Conservation (phyloP, 2,797 vertebrate species). For the Vultur gryphus region DNA sequence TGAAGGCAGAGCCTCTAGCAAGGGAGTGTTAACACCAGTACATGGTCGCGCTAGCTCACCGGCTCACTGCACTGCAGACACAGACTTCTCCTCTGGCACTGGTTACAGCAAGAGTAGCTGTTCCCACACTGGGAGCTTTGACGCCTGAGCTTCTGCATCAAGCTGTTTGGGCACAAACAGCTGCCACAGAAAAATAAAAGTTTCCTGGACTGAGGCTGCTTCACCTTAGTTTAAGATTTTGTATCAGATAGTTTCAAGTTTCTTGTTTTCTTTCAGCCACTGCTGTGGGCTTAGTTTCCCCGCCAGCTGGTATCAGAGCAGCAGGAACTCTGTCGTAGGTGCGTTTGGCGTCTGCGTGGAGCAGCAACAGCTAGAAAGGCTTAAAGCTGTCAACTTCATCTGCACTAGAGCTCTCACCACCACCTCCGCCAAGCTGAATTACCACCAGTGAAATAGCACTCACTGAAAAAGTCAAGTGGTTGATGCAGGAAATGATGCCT, state of each 20-base stretch:
- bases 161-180: not conserved
- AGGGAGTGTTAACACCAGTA: accelerated
- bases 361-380: not conserved
- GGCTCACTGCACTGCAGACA: not conserved
- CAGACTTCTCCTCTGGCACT: not conserved
- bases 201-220: not conserved
- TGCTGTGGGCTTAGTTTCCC: not conserved
- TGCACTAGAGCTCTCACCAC: accelerated
- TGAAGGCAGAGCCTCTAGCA: not conserved
- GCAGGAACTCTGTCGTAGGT: accelerated
- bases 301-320: accelerated
- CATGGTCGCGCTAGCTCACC: accelerated
- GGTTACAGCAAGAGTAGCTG: not conserved
- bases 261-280: not conserved
- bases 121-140: not conserved
- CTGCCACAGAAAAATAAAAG: not conserved
- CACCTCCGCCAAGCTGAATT: accelerated
- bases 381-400: not conserved
- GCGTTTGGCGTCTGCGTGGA: accelerated
- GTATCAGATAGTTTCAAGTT: not conserved
- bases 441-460: not conserved
- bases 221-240: not conserved
- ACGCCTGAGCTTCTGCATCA: not conserved
- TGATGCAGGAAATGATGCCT: accelerated
- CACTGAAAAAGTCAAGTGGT: accelerated